Evolutionary conservation across 1,140 invertebrate genomes (phyloP).

Genomic region (Spodoptera litura): DNA sequence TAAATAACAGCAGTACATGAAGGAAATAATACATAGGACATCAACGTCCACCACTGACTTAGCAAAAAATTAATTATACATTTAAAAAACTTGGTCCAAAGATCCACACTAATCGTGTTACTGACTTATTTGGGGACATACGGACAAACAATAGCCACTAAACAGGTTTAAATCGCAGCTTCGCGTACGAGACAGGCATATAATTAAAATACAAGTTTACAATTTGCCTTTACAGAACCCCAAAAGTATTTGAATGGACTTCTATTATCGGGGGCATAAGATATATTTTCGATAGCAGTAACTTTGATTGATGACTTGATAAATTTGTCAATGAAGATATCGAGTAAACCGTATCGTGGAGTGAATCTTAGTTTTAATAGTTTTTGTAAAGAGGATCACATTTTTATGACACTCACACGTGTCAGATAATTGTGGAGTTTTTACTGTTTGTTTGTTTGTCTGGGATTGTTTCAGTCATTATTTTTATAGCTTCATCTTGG

Average conservation of each 20-base stretch:
- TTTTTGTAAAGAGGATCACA: slow-evolving; percentile 44
- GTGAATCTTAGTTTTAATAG: slow-evolving; percentile 47
- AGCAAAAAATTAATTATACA: slow-evolving; percentile 12
- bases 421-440: slow-evolving; percentile 43
- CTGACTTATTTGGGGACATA: slow-evolving; percentile 74
- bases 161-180: slow-evolving; percentile 80
- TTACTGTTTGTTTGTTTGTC: slow-evolving; percentile 8
- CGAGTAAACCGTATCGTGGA: slow-evolving; percentile 43
- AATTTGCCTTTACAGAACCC: slow-evolving; percentile 28
- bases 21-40: slow-evolving; percentile 14
- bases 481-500: slow-evolving; percentile 49
- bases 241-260: slow-evolving; percentile 31
- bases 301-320: slow-evolving; percentile 40
- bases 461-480: slow-evolving; percentile 23
- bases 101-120: slow-evolving; percentile 58
- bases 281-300: slow-evolving; percentile 25
- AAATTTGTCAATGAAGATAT: slow-evolving; percentile 65
- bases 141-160: slow-evolving; percentile 73
- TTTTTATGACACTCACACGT: slow-evolving; percentile 46
- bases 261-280: slow-evolving; percentile 63
- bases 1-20: slow-evolving; percentile 3
- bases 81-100: slow-evolving; percentile 31
- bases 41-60: background rate
- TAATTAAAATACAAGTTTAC: slow-evolving; percentile 65
- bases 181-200: slow-evolving; percentile 77